Evolutionary conservation across 2,113 vertebrate genomes (phyloP).

Genomic region (Sylvilagus bachmani): DNA sequence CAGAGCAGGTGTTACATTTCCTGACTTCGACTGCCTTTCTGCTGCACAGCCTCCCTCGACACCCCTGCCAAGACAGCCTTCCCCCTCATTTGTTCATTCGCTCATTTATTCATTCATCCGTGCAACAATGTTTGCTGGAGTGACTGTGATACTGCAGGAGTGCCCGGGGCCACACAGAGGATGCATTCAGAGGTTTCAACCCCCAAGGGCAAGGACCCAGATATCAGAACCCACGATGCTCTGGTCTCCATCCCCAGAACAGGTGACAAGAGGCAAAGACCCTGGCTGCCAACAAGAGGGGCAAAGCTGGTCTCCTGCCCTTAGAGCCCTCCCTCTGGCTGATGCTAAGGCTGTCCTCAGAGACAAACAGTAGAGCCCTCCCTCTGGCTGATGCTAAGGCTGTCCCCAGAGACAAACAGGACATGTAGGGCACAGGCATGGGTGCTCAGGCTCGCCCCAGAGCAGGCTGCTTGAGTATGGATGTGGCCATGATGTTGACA

Average conservation of each 20-base stretch:
- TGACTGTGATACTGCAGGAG: fast-evolving
- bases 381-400: not conserved
- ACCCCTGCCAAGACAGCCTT: not conserved
- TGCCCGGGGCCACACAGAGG: not conserved
- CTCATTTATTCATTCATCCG: not conserved
- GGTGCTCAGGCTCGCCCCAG: not conserved
- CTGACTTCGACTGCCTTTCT: not conserved
- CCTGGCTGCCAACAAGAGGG: fast-evolving
- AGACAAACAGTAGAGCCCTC: not conserved
- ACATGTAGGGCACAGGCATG: fast-evolving
- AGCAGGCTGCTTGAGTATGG: not conserved
- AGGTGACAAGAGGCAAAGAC: not conserved
- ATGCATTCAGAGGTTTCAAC: not conserved
- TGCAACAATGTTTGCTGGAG: not conserved
- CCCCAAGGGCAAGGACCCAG: not conserved
- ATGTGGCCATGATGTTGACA: not conserved
- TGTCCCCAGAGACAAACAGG: not conserved
- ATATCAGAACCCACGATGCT: not conserved
- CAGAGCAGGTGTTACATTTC: not conserved
- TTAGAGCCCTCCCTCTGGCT: not conserved
- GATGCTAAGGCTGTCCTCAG: not conserved
- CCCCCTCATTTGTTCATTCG: not conserved
- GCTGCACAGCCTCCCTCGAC: not conserved
- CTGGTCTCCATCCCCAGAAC: not conserved
- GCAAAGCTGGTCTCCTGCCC: not conserved